Evolutionary conservation across 1,140 invertebrate species (phyloP), one percentile per base, ranked within the genome.

Genomic region (Drosophila serrata): DNA sequence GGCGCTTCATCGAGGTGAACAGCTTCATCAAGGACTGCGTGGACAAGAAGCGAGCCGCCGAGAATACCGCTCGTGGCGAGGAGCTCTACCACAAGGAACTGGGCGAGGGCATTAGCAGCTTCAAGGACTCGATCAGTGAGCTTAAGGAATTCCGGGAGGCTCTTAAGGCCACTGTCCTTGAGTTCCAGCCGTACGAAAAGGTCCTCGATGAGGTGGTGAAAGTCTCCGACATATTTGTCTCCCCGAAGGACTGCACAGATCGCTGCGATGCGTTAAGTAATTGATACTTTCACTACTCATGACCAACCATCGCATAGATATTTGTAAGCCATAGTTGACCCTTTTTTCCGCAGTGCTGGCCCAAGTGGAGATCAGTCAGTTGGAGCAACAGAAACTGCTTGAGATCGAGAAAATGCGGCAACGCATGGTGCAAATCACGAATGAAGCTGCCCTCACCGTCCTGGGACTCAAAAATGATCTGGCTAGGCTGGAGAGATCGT

Each of bases 401-500:
- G 90, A 90, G 48, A 93, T 93, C 24, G 92, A 93, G 42, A 39
- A 75, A 17, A 87, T 93, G 82, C 78, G 92, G 11, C 76, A 82
- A 37, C 60, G 70, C 6, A 93, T 93, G 90, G 77, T 93, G 7
- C 82, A 92, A 42, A 65, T 92, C 12, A 92, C 91, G 0, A 92
- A 90, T 29, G 91, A 92, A 37, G 92, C 92, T 6, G 81, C 82
- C 11, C 70, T 91, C 6, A 81, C 85, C 2, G 88, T 92, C 2
- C 35, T 93, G 49, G 92, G 91, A 1, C 80, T 93, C 1, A 93
- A 92, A 31, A 92, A 92, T 15, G 92, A 93, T 63, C 51, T 93
- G 9, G 49, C 82, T 13, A 67, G 61, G 17, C 53, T 93, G 27
- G 90, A 93, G 51, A 49, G 91, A 4, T 77, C 76, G 1, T 93